These are phyloP conservation scores for Aquatica leii DNA, from an alignment of 2,888 invertebrate species.

Conservation along the genomic window DNA sequence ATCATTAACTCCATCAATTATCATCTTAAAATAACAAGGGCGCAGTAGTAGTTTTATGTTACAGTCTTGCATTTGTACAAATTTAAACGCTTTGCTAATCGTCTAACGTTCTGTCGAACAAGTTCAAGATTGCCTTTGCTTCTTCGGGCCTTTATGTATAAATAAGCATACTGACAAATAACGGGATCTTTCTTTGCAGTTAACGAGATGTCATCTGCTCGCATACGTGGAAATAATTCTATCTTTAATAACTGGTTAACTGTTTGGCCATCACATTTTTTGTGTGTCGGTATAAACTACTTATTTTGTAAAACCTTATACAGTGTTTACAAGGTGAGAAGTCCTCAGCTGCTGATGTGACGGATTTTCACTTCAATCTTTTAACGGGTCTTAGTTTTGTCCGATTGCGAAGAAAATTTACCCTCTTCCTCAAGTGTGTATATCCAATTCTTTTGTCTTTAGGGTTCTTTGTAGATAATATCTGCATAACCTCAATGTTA, in stretches of 20 bases:
- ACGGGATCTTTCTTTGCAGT: slow-evolving; percentile 26
- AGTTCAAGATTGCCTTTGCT: slow-evolving; percentile 42
- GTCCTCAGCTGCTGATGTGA: neutral
- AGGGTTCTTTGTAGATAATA: neutral
- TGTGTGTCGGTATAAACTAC: slow-evolving; percentile 28
- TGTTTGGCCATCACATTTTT: slow-evolving; percentile 31
- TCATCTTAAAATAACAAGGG: slow-evolving; percentile 38
- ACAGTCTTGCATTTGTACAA: slow-evolving; percentile 16
- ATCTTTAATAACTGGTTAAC: slow-evolving; percentile 32
- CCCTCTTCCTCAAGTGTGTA: slow-evolving; percentile 23
- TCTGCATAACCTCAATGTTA: slow-evolving; percentile 9
- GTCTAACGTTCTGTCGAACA: slow-evolving; percentile 36
- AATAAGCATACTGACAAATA: slow-evolving; percentile 39
- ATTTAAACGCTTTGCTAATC: slow-evolving; percentile 36
- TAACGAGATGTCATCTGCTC: neutral
- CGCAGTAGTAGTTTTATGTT: slow-evolving; percentile 35
- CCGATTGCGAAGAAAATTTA: slow-evolving; percentile 29
- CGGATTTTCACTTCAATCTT: slow-evolving; percentile 9
- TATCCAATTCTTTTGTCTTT: neutral
- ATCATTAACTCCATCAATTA: too few species aligned
- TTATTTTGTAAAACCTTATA: slow-evolving; percentile 28
- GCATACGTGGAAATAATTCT: slow-evolving; percentile 36
- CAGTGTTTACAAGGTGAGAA: slow-evolving; percentile 29
- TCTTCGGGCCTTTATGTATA: slow-evolving; percentile 37
- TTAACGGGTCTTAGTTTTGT: slow-evolving; percentile 27